Evolutionary conservation across 1,140 invertebrate genomes (phyloP).

Genomic region (Heliconius hermathena): DNA sequence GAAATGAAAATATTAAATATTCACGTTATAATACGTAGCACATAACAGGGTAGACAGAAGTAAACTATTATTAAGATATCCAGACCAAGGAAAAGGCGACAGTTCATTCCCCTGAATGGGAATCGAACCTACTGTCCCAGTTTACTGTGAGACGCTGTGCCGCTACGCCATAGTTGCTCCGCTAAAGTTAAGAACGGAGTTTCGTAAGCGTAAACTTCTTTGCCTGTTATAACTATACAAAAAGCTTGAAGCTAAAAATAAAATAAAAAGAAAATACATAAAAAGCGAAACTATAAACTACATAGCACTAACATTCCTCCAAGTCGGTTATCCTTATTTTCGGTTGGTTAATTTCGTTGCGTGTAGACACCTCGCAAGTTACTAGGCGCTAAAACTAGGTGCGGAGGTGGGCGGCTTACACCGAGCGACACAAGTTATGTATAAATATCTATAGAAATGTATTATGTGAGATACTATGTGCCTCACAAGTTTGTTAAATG

Average conservation of each 20-base stretch:
- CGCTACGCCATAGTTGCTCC: too few species aligned
- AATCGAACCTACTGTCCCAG: too few species aligned
- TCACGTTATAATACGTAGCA: too few species aligned
- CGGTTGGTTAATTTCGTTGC: constrained; percentile 64
- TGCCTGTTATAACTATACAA: too few species aligned
- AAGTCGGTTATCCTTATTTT: constrained; percentile 56
- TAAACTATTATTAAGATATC: too few species aligned
- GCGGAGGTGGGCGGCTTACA: constrained; percentile 63
- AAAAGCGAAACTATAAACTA: not conserved
- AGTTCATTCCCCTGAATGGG: too few species aligned
- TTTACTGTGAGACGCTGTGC: too few species aligned
- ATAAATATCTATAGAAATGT: not conserved
- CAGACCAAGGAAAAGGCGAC: too few species aligned
- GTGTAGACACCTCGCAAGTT: constrained; percentile 67
- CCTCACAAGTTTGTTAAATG: not conserved
- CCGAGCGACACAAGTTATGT: not conserved
- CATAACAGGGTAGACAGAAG: too few species aligned
- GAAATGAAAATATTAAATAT: too few species aligned
- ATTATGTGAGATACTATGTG: not conserved
- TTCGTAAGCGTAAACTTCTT: too few species aligned
- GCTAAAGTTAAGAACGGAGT: too few species aligned
- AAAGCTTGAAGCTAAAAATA: not conserved
- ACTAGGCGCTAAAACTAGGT: constrained; percentile 67
- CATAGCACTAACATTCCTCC: constrained; percentile 27
- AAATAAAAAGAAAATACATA: not conserved